Evolutionary conservation across 2,888 invertebrate species (phyloP), one percentile per base, ranked within the genome.

Genomic region (Drosophila vallismaia): DNA sequence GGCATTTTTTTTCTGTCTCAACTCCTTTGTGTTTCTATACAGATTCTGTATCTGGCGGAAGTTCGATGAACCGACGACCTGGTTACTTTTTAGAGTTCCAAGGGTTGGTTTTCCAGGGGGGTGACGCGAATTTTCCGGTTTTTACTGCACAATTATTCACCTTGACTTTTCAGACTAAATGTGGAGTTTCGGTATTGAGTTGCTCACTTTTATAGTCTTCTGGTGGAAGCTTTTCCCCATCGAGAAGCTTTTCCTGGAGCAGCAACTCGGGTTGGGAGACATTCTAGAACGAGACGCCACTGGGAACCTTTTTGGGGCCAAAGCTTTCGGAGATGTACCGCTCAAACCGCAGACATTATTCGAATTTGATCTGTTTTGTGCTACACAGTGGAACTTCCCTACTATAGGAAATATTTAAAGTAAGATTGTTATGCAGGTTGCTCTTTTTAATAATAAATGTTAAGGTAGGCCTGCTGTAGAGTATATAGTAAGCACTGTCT

Each of bases 51-150:
- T 84, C 77, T 77, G 60, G 53, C 50, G 44, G 55, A 73, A 72
- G 83, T 83, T 86, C 77, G 70, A 64, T 83, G 81, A 86, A 80
- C 83, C 51, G 48, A 55, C 56, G 74, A 77, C 79, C 82, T 77
- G 69, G 4, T 79, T 77, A 72, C 31, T 14, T 8, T 45, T 60
- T 58, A 26, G 19, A 62, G 14, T 42, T 40, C 51, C 50, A 67
- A 59, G 79, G 82, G 81, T 67, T 71, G 76, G 53, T 68, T 79
- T 70, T 8, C 28, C 49, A 58, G 52, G 52, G 59, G 46, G 24
- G n/a, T 31, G 28, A 8, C 8, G 0, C 14, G 3, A 31, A 7
- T 38, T 10, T 9, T 7, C 29, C 26, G 29, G 12, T 7, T n/a
- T 8, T 29, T 46, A 6, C 28, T 10, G 6, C 40, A 54, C 45